Evolutionary conservation across 2,888 invertebrate genomes (phyloP).

Genomic region (Lepidocyrtoides sp.): DNA sequence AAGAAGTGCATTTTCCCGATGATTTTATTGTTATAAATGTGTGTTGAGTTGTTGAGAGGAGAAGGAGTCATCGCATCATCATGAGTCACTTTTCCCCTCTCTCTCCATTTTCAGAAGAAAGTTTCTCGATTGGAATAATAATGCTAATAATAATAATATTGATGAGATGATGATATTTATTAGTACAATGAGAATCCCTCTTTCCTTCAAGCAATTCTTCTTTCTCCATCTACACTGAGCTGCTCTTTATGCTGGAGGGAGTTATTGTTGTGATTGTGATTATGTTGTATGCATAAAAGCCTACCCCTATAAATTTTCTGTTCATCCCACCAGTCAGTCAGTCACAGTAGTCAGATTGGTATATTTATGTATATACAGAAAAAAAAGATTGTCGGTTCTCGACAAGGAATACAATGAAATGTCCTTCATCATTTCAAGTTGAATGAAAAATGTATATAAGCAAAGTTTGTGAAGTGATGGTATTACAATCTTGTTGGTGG

Average conservation of each 20-base stretch:
- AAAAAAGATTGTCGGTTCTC: not conserved
- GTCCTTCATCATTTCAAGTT: conserved; percentile 41
- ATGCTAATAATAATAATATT: conserved; percentile 28
- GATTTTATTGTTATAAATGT: conserved; percentile 12
- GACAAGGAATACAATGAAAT: conserved; percentile 35
- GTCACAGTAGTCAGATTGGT: conserved; percentile 51
- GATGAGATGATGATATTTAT: conserved; percentile 62
- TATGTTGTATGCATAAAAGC: conserved; percentile 30
- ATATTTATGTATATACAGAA: no score
- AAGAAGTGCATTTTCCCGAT: conserved; percentile 43
- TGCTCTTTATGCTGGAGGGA: not conserved
- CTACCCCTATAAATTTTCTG: conserved; percentile 73
- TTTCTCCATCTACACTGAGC: no score
- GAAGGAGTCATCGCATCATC: not conserved
- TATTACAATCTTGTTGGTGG: not conserved
- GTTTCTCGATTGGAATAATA: conserved; percentile 11
- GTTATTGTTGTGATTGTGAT: conserved; percentile 37
- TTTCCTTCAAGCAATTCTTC: not conserved
- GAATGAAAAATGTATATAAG: conserved; percentile 28
- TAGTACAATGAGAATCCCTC: conserved; percentile 27
- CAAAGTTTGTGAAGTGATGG: not conserved
- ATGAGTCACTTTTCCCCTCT: conserved; percentile 29
- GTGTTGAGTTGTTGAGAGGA: conserved; percentile 26
- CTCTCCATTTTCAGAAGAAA: not conserved
- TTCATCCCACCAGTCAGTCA: conserved; percentile 64